Percentiles rank a stretch among this genome's conserved stretches.
phyloP scores from a whole-genome alignment of 1,140 invertebrate species.

The Rhyacophila brunnea region DNA sequence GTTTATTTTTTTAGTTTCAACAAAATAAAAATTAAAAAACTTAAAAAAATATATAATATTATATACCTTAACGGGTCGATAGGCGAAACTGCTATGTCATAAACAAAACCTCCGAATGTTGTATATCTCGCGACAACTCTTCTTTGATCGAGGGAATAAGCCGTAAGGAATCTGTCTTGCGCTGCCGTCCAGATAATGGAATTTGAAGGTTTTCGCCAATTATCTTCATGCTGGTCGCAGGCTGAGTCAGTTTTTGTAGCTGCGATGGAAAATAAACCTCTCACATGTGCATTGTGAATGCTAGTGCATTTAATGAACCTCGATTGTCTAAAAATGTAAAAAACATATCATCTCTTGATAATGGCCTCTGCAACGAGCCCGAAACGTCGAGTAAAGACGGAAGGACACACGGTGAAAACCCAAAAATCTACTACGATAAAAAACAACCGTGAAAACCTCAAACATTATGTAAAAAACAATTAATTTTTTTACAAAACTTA shows the following conservation, averaged over 20 bases:
- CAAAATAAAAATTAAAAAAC: neutral
- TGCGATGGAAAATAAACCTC: slow-evolving; percentile 21
- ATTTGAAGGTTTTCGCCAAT: neutral
- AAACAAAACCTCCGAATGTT: slow-evolving; percentile 66
- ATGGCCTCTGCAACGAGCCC: too few relatives aligned
- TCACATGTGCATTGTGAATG: slow-evolving; percentile 20
- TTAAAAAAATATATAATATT: slow-evolving; percentile 8
- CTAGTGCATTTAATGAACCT: slow-evolving; percentile 8
- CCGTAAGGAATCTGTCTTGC: slow-evolving; percentile 64
- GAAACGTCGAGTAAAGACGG: too few relatives aligned
- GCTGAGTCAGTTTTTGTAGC: neutral
- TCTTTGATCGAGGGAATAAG: slow-evolving; percentile 49
- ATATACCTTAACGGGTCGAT: slow-evolving; percentile 64
- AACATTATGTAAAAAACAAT: too few relatives aligned
- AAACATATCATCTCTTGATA: too few relatives aligned
- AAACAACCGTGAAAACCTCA: too few relatives aligned
- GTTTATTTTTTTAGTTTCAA: neutral
- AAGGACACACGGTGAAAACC: too few relatives aligned
- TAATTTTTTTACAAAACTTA: too few relatives aligned
- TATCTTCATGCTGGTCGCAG: neutral
- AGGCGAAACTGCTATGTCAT: slow-evolving; percentile 64
- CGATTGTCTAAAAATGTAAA: slow-evolving; percentile 11
- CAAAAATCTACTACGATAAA: too few relatives aligned
- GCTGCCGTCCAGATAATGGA: slow-evolving; percentile 58
- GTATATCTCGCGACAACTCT: slow-evolving; percentile 52